Percentiles rank a stretch among this genome's conserved stretches.
These are phyloP conservation scores for Adelognathus sp. DNA, from an alignment of 2,888 invertebrate species.

Conservation along the genomic window DNA sequence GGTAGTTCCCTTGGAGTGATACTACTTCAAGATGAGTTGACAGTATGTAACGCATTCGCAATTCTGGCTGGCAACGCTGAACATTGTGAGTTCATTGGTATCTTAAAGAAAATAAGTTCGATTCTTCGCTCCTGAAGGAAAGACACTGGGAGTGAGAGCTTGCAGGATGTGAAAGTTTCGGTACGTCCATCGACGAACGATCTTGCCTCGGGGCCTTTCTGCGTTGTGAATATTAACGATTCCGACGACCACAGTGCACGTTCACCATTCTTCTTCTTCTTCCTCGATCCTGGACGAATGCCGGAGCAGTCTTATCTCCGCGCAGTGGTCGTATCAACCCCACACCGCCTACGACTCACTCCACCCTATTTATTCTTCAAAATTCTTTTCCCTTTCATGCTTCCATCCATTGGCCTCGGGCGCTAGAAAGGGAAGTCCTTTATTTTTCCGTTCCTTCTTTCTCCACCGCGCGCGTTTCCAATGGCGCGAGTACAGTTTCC, in stretches of 20 bases:
- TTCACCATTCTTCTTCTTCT: constrained; percentile 18
- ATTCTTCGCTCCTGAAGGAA: constrained; percentile 4
- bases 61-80: background rate
- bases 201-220: constrained; percentile 52
- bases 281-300: constrained; percentile 49
- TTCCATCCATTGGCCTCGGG: constrained; percentile 22
- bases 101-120: constrained; percentile 38
- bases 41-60: no score
- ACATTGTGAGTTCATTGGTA: background rate
- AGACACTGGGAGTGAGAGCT: constrained; percentile 11
- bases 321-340: background rate
- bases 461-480: background rate
- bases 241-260: constrained; percentile 35
- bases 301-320: constrained; percentile 43
- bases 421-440: background rate
- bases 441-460: background rate
- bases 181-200: constrained; percentile 51
- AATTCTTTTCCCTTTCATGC: constrained; percentile 6
- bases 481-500: constrained; percentile 9
- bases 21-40: no score
- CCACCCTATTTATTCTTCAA: constrained; percentile 16
- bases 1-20: no score
- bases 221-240: constrained; percentile 60
- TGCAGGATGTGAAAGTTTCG: constrained; percentile 55
- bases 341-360: background rate